These are phyloP conservation scores for Cinclus mexicanus DNA, from an alignment of 2,113 vertebrate species.

Conservation along the genomic window DNA sequence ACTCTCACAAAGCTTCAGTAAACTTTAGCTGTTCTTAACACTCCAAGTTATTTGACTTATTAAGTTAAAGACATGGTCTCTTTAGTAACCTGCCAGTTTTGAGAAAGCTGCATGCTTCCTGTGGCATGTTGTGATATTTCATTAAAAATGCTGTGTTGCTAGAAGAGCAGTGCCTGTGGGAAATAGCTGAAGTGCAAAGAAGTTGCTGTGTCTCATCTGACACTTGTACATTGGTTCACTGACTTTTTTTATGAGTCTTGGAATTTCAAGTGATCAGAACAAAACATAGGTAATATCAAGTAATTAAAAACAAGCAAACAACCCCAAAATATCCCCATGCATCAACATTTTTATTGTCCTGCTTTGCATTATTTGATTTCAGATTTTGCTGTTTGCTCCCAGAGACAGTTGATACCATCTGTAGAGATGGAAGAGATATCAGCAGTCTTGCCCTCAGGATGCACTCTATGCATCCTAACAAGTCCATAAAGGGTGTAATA, in stretches of 20 bases:
- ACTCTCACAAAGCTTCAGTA: not conserved
- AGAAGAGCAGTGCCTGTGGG: not conserved
- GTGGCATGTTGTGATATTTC: not conserved
- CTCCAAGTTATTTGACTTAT: not conserved
- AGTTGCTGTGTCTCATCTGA: not conserved
- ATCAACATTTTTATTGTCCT: not conserved
- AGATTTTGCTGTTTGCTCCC: not conserved
- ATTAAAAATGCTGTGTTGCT: not conserved
- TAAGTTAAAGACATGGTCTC: not conserved
- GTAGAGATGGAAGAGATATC: not conserved
- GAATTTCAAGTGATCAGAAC: not conserved
- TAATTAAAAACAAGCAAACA: not conserved
- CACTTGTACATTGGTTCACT: not conserved
- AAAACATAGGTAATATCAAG: not conserved
- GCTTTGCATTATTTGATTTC: not conserved
- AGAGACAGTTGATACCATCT: not conserved
- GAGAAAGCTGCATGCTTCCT: not conserved
- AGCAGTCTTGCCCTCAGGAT: not conserved
- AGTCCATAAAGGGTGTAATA: not conserved
- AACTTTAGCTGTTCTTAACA: not conserved
- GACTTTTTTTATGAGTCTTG: not conserved
- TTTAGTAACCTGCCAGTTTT: not conserved
- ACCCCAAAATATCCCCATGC: fast-evolving
- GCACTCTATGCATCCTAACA: not conserved
- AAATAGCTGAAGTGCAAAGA: not conserved